Base-by-base conservation (phyloP, 2,888 invertebrate genomes). In the Drosophila phalerata region DNA sequence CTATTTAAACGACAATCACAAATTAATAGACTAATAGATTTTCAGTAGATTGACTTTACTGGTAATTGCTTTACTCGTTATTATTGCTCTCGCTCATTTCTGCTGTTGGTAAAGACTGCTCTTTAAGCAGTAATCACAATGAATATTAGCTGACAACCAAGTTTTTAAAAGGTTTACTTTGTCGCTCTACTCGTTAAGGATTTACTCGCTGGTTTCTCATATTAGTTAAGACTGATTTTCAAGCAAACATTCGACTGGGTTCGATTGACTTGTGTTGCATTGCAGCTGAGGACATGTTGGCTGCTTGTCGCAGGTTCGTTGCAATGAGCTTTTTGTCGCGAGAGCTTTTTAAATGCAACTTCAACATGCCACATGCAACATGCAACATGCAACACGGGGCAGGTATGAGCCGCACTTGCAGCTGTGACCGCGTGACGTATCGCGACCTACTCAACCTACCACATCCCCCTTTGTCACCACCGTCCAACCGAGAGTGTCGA, bases 241-340 rank as follows among this genome's bases (percentile, higher is more conserved):
- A 13, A 38, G 38, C 38, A 38, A n/a, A 28, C n/a, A 5, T 56
- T 3, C n/a, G 28, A 19, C 5, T 51, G 4, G 38, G n/a, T 32
- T 30, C 34, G 17, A 17, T 10, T 10, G 40, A 13, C 43, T 15
- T 37, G 49, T 19, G 43, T 38, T 40, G 34, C n/a, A n/a, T 13
- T 58, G 55, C 51, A 42, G 48, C 49, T 22, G 6, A 10, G 15
- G n/a, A 60, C 66, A 64, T 63, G 76, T 73, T 77, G 65, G 38
- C 30, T 13, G 56, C 30, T 28, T 25, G 53, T 15, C 45, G 55
- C 37, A 62, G 51, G 74, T 77, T 78, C 70, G 75, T 69, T 77
- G 79, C 69, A 78, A 25, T 69, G 74, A 78, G 74, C 68, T 73
- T 63, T 72, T 34, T 6, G 1, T 4, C 0, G 3, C 1, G 0